These are phyloP conservation scores for Lonchura striata DNA, from an alignment of 2,113 vertebrate genomes.

Conservation along the genomic window DNA sequence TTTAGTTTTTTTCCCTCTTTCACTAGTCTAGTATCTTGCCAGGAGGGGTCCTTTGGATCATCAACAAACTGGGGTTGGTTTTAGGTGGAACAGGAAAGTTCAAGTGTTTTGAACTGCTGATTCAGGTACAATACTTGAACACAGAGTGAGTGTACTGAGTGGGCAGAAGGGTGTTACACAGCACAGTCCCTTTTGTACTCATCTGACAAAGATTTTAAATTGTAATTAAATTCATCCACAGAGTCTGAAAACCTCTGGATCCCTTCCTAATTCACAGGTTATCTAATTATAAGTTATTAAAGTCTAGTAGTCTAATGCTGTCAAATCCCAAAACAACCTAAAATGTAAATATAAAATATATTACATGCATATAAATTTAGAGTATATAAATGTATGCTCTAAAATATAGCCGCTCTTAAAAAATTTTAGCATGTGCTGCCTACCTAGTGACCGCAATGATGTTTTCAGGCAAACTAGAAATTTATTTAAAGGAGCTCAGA, in stretches of 20 bases:
- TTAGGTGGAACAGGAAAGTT: conserved; percentile 61
- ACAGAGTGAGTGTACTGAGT: background rate
- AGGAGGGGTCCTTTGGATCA: conserved; percentile 5
- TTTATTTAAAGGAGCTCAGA: background rate
- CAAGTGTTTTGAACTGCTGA: conserved; percentile 54
- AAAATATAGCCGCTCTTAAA: background rate
- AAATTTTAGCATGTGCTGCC: background rate
- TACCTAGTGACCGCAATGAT: background rate
- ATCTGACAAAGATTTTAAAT: background rate
- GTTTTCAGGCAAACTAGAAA: background rate
- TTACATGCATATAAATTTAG: too few relatives aligned
- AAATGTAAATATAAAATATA: background rate
- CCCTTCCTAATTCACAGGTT: background rate
- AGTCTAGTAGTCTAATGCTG: background rate
- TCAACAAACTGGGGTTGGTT: background rate
- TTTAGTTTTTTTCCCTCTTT: background rate
- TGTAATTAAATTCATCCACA: background rate
- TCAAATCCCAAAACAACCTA: background rate
- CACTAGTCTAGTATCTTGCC: background rate
- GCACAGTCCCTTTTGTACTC: background rate
- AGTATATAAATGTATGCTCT: background rate
- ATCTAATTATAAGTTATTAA: background rate
- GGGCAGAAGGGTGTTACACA: background rate
- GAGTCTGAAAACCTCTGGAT: background rate
- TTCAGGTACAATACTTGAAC: conserved; percentile 48